Evolutionary conservation across 35 echinoderm and acorn worm genomes (phyloP).

Genomic region (Apostichopus californicus): DNA sequence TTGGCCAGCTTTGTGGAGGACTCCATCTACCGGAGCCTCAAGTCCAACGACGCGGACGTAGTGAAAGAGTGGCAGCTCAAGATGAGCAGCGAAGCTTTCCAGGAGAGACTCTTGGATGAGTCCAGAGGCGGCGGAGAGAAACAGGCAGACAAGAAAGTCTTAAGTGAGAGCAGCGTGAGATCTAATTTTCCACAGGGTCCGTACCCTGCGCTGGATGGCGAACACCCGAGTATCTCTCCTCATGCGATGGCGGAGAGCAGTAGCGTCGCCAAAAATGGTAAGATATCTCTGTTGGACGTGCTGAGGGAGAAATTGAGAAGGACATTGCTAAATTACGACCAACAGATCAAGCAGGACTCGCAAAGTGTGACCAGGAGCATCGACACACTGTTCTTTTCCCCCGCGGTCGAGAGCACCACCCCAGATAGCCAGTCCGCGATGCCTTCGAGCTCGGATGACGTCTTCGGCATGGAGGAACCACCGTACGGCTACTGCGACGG

Average conservation of each 20-base stretch:
- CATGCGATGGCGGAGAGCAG: constrained; percentile 16
- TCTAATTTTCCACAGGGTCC: background rate
- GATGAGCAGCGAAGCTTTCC: constrained; percentile 21
- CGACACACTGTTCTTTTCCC: constrained; percentile 56
- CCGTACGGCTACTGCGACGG: constrained; percentile 33
- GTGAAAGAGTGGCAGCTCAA: constrained; percentile 59
- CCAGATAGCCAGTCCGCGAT: constrained; percentile 43
- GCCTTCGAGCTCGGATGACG: constrained; percentile 49
- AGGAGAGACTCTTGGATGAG: background rate
- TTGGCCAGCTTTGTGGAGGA: constrained; percentile 53
- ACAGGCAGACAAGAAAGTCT: background rate
- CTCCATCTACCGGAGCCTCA: constrained; percentile 50
- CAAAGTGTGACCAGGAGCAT: constrained; percentile 47
- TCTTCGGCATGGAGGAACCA: constrained; percentile 14
- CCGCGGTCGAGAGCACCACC: constrained; percentile 47
- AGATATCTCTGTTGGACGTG: constrained; percentile 48
- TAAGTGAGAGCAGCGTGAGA: background rate
- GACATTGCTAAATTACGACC: constrained; percentile 48
- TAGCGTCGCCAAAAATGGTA: constrained; percentile 47
- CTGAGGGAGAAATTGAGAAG: constrained; percentile 38
- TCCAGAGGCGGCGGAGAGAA: background rate
- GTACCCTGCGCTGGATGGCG: background rate
- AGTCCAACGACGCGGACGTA: constrained; percentile 46
- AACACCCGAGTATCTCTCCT: background rate
- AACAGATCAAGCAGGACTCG: constrained; percentile 49